Base-by-base conservation (phyloP, 2,113 vertebrate genomes). In the Synodontis membranacea region DNA sequence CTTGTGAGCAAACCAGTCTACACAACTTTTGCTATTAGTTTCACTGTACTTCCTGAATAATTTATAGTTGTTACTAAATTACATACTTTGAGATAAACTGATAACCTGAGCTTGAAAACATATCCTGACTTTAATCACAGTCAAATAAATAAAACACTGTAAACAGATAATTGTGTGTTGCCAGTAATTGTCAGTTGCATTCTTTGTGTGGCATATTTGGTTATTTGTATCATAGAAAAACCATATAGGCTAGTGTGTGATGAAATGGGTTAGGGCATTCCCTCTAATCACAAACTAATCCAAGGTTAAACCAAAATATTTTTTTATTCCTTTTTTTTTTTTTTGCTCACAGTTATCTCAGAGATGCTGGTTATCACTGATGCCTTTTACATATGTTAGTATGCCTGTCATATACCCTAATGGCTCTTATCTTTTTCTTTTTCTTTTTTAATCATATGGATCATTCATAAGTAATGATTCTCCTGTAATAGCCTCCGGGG, bases 311-410 rank as follows among this genome's bases (percentile, higher is more conserved):
- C 5, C 28, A 14, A 74, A 74, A 72, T 72, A 44, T 23, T 7
- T 6, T 66, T 66, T 34, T 44, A 21, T 23, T 42, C 9, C 1
- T 25, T 25, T 25, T 54, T 21, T 50, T 44, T 75, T 14, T 46
- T 25, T 52, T 31, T 78, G 14, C n/a, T 19, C 39, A 5, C 12
- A 8, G 68, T 25, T 46, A 44, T 44, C 62, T 23, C 42, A 37
- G 19, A 39, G 39, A 37, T n/a, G 70, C 54, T 62, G 12, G 70
- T 54, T 82, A 84, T 84, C 68, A 50, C 28, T 70, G 58, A 84
- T 84, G 14, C 80, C 90, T 90, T 87, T 84, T 85, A 83, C 90
- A 78, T 90, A 91, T 90, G 5, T 78, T 88, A 90, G 92, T 88
- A 58, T 70, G 56, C 85, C 58, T 12, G 76, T 54, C 83, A 88